Base-by-base conservation (phyloP, 2,113 vertebrate species). In the Castor canadensis region DNA sequence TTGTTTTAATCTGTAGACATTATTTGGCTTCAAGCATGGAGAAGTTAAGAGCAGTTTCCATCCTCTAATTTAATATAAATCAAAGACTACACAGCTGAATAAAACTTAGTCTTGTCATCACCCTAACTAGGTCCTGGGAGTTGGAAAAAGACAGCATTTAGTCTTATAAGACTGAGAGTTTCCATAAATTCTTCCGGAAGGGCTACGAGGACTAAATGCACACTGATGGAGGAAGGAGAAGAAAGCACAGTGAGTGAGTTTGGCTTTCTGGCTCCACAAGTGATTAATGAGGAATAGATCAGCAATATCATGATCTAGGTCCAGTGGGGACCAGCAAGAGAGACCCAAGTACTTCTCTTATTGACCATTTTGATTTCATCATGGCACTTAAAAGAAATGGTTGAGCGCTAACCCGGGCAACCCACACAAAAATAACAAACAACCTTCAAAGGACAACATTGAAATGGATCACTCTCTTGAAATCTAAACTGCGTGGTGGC, bases 111-210 rank as follows among this genome's bases (percentile, higher is more conserved):
- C 30, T 40, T 85, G 26, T 52, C 3, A 26, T 3, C 40, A 76
- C 9, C 26, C 54, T 38, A 60, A 6, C 58, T 24, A 66, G 30
- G 45, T 66, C 22, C 40, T 19, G 1, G 47, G 28, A 26, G 9
- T 26, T 66, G 5, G 35, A 72, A 60, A 19, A 80, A 16, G 6
- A 35, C 26, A 52, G 26, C 4, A 45, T 40, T 82, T 17, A 45
- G 4, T 15, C 64, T 35, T 6, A 1, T 10, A n/a, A 76, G 1
- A 30, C 1, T 0, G 49, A 60, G 26, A 7, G 35, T 66, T 64
- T 54, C 26, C 72, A 71, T 28, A 5, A 49, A 32, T 20, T 20
- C 32, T 81, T 71, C 1, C 6, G 16, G 22, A 81, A 49, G 54
- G 58, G 5, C 47, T 79, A 64, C 81, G 26, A 43, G 11, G 22